These are phyloP conservation scores for Gadus chalcogrammus DNA, from an alignment of 2,113 vertebrate species.

Conservation along the genomic window DNA sequence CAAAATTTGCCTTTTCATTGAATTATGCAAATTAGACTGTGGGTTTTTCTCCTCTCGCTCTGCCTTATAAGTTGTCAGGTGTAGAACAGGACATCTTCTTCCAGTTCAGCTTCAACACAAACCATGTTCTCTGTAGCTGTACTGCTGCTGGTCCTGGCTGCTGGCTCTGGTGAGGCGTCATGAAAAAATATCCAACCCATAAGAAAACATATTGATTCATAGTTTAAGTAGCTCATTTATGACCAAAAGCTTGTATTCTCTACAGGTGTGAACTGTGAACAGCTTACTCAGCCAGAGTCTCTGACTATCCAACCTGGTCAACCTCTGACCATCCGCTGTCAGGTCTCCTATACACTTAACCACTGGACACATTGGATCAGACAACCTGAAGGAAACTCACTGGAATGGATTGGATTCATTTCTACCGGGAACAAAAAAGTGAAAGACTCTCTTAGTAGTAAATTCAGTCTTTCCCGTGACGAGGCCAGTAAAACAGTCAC, in stretches of 20 bases:
- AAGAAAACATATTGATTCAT: no score
- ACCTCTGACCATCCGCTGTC: no score
- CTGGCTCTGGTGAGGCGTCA: background rate
- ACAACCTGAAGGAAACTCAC: conserved; percentile 39
- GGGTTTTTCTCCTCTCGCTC: no score
- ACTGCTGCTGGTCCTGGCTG: background rate
- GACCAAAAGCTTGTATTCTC: background rate
- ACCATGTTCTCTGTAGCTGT: conserved; percentile 1
- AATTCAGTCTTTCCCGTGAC: conserved; percentile 29
- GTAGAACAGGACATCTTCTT: no score
- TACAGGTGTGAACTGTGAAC: no score
- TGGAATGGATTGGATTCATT: background rate
- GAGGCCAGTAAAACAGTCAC: conserved; percentile 30
- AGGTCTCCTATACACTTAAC: conserved; percentile 8
- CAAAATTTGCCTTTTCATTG: no score
- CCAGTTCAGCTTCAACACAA: background rate
- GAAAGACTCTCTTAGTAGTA: conserved; percentile 39
- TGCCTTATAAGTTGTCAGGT: no score
- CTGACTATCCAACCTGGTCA: no score
- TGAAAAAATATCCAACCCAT: no score
- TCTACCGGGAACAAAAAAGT: rapidly evolving
- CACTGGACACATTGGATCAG: conserved; percentile 25
- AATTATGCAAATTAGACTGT: no score
- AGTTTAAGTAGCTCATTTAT: no score
- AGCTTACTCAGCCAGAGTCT: no score